A percentile compares a stretch with the other conserved stretches of the same genome.
Evolutionary conservation across 2,113 vertebrate species (phyloP).

Genomic region (Xenus cinereus): DNA sequence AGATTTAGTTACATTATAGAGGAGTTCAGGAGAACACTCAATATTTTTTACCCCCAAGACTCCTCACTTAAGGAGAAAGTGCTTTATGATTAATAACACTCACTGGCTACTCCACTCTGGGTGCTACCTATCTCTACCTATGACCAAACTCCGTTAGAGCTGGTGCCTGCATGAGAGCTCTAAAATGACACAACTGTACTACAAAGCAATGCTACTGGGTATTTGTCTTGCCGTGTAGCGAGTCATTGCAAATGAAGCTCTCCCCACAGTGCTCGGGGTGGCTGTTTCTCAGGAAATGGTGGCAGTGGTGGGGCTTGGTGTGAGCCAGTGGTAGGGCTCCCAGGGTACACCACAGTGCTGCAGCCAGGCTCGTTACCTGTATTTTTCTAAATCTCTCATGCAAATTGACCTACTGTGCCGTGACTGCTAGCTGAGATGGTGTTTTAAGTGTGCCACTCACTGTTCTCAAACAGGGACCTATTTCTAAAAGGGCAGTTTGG

Average conservation of each 20-base stretch:
- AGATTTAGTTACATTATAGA: background rate
- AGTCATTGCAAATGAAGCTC: background rate
- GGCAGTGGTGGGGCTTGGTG: no score
- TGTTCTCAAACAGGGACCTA: background rate
- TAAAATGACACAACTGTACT: background rate
- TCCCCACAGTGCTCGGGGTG: background rate
- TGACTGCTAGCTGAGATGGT: background rate
- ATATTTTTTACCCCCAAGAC: background rate
- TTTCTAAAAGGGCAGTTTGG: background rate
- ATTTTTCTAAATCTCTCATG: background rate
- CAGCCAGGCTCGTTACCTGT: background rate
- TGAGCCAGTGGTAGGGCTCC: background rate
- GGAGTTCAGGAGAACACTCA: background rate
- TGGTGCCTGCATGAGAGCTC: background rate
- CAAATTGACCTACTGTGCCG: background rate
- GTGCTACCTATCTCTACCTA: rapidly evolving
- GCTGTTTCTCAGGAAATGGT: rapidly evolving
- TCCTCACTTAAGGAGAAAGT: background rate
- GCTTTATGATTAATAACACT: rapidly evolving
- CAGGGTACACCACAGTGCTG: no score
- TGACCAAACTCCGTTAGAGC: background rate
- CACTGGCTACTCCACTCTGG: background rate
- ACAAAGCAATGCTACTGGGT: rapidly evolving
- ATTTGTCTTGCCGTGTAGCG: background rate
- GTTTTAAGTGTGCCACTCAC: background rate